Conservation (phyloP, 2,113 vertebrate genomes). For the Hyla sarda region DNA sequence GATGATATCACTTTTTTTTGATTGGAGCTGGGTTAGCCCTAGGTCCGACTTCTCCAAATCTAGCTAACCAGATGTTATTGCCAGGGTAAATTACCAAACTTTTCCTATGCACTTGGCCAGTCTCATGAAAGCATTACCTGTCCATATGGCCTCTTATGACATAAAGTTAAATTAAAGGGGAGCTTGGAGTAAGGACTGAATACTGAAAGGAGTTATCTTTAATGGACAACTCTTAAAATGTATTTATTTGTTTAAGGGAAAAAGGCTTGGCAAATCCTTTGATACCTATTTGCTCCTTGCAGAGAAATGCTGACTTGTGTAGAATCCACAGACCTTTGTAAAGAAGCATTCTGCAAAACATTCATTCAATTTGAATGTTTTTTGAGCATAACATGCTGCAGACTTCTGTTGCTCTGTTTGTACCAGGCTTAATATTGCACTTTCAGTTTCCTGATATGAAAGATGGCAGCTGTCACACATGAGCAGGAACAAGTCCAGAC, state of each 20-base stretch:
- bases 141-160: too few relatives aligned
- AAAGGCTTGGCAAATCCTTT: not conserved
- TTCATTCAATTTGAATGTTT: not conserved
- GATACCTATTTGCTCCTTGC: not conserved
- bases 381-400: not conserved
- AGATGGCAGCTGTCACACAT: constrained; percentile 33
- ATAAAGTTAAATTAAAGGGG: too few relatives aligned
- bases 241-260: not conserved
- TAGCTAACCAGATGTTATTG: too few relatives aligned
- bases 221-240: too few relatives aligned
- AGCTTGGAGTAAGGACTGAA: too few relatives aligned
- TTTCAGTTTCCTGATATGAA: not conserved
- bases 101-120: too few relatives aligned
- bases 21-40: too few relatives aligned
- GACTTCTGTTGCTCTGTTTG: not conserved
- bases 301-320: not conserved
- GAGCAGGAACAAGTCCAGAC: not conserved
- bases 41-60: too few relatives aligned
- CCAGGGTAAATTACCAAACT: too few relatives aligned
- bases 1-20: too few relatives aligned
- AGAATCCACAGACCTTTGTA: not conserved
- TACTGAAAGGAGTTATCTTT: too few relatives aligned
- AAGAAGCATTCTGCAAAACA: not conserved
- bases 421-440: not conserved
- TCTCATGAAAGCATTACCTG: too few relatives aligned